These are phyloP conservation scores for Lacerta viridis DNA, from an alignment of 2,797 vertebrate genomes.

Conservation along the genomic window DNA sequence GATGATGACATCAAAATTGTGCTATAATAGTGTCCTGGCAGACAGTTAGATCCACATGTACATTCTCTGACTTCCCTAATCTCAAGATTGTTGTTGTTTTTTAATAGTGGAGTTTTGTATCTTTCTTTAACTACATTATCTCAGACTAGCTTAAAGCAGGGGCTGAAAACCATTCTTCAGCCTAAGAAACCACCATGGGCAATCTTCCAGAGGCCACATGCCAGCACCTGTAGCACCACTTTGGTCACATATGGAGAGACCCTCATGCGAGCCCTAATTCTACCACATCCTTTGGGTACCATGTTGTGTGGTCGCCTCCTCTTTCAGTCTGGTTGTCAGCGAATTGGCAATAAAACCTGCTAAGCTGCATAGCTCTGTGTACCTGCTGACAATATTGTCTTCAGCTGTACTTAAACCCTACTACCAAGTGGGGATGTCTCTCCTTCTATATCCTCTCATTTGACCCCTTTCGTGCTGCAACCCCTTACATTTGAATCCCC, in stretches of 20 bases:
- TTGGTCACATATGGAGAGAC: neutral
- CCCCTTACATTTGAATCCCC: neutral
- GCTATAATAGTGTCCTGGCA: neutral
- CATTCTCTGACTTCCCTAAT: neutral
- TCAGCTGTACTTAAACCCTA: neutral
- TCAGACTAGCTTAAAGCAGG: too few species aligned
- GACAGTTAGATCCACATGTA: neutral
- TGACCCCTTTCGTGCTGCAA: slow-evolving; percentile 4
- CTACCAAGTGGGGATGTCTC: neutral
- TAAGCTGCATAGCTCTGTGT: too few species aligned
- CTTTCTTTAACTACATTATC: neutral
- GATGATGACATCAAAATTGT: neutral
- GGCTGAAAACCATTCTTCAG: too few species aligned
- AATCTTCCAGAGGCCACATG: too few species aligned
- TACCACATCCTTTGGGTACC: neutral
- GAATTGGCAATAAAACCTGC: neutral
- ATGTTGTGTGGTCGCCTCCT: neutral
- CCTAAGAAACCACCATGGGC: too few species aligned
- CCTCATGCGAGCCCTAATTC: too few species aligned
- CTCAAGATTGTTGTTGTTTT: neutral
- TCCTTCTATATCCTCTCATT: neutral
- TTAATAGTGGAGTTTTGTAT: neutral
- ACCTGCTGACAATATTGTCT: neutral
- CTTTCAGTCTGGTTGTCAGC: neutral
- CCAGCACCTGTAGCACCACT: neutral